Conservation (phyloP, 2,797 vertebrate genomes). For the Pagetopsis macropterus region DNA sequence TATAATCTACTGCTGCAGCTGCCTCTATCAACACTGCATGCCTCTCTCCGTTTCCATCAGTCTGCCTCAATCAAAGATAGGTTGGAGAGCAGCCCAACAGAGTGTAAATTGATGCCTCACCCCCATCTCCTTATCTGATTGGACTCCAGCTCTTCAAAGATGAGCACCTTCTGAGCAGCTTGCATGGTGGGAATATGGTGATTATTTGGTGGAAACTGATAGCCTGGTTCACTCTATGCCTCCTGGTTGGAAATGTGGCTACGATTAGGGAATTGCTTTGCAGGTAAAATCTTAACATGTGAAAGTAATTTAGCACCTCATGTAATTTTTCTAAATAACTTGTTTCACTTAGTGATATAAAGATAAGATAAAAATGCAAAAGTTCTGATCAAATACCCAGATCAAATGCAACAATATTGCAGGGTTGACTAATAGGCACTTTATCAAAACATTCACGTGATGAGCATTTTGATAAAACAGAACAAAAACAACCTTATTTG, state of each 20-base stretch:
- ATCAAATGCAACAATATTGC: too few relatives aligned
- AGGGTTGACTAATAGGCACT: too few relatives aligned
- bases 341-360: too few relatives aligned
- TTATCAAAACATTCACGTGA: too few relatives aligned
- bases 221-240: constrained; percentile 22
- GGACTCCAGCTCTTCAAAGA: constrained; percentile 55
- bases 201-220: constrained; percentile 34
- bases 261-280: constrained; percentile 14
- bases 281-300: neutral
- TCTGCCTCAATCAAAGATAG: constrained; percentile 39
- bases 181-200: constrained; percentile 54
- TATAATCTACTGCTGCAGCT: constrained; percentile 58
- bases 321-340: neutral
- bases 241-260: neutral
- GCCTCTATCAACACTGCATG: constrained; percentile 35
- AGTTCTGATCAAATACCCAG: too few relatives aligned
- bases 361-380: too few relatives aligned
- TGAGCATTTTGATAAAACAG: too few relatives aligned
- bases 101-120: constrained; percentile 52
- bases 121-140: constrained; percentile 52
- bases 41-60: constrained; percentile 35
- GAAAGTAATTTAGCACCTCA: neutral
- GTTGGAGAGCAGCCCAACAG: constrained; percentile 46
- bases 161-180: constrained; percentile 49
- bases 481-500: too few relatives aligned